phyloP scores from a whole-genome alignment of 2,888 invertebrate species.

The Phragmatobia fuliginosa region DNA sequence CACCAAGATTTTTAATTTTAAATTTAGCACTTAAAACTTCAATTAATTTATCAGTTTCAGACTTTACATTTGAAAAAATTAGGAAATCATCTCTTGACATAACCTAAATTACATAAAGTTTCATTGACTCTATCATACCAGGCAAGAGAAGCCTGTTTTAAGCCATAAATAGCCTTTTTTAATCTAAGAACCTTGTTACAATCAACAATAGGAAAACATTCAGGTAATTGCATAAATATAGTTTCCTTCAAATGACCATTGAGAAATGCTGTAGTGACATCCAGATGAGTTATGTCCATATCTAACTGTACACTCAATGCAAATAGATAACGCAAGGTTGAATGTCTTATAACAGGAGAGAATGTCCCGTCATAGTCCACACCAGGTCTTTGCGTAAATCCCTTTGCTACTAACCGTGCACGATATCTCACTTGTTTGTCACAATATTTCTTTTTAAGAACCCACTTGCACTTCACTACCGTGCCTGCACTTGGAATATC shows the following conservation, averaged over 20 bases:
- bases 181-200: slow-evolving; percentile 24
- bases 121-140: slow-evolving; percentile 2
- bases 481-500: background rate
- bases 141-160: background rate
- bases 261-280: slow-evolving; percentile 32
- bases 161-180: too few species aligned
- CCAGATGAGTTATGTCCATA: slow-evolving; percentile 25
- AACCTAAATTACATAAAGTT: too few species aligned
- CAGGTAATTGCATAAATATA: slow-evolving; percentile 31
- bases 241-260: slow-evolving; percentile 29
- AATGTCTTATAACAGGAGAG: slow-evolving; percentile 32
- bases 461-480: slow-evolving; percentile 19
- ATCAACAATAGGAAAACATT: slow-evolving; percentile 14
- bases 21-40: too few species aligned
- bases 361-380: slow-evolving; percentile 29
- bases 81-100: too few species aligned
- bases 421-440: slow-evolving; percentile 29
- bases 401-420: slow-evolving; percentile 31
- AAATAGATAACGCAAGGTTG: slow-evolving; percentile 35
- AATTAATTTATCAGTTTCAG: too few species aligned
- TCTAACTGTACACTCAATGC: slow-evolving; percentile 22
- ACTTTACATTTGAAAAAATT: too few species aligned
- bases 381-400: slow-evolving; percentile 27
- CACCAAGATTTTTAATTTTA: too few species aligned
- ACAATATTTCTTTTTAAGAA: slow-evolving; percentile 31